Evolutionary conservation across 2,113 vertebrate genomes (phyloP).

Genomic region (Oplegnathus fasciatus): DNA sequence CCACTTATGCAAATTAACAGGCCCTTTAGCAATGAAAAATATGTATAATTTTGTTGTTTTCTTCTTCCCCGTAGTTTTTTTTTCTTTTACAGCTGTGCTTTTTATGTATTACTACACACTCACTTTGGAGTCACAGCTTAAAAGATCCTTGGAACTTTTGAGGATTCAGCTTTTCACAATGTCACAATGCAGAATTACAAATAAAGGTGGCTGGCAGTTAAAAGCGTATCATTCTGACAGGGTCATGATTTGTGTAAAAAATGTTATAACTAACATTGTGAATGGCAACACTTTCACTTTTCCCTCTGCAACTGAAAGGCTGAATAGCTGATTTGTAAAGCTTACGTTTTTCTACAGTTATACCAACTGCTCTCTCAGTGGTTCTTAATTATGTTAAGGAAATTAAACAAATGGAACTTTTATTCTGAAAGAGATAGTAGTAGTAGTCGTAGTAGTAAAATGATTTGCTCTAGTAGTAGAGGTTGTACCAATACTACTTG

Average conservation of each 20-base stretch:
- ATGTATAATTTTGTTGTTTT: neutral
- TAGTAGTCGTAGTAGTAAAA: neutral
- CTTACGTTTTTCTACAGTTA: neutral
- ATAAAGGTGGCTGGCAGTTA: neutral
- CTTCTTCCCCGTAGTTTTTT: neutral
- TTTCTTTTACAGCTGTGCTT: neutral
- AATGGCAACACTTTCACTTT: neutral
- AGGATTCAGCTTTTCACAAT: constrained; percentile 10
- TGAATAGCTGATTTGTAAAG: neutral
- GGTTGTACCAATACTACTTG: neutral
- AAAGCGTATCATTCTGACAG: neutral
- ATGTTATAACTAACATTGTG: neutral
- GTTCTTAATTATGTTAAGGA: neutral
- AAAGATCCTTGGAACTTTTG: neutral
- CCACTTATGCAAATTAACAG: constrained; percentile 15
- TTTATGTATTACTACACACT: neutral
- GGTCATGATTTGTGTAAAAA: neutral
- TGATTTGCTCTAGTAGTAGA: neutral
- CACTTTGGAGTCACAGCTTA: neutral
- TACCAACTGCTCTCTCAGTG: neutral
- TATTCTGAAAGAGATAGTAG: neutral
- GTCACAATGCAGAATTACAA: neutral
- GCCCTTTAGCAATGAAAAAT: neutral
- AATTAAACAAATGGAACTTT: neutral
- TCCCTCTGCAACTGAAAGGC: fast-evolving